Conservation (phyloP, 2,797 vertebrate species). For the Pogonophryne albipinna region DNA sequence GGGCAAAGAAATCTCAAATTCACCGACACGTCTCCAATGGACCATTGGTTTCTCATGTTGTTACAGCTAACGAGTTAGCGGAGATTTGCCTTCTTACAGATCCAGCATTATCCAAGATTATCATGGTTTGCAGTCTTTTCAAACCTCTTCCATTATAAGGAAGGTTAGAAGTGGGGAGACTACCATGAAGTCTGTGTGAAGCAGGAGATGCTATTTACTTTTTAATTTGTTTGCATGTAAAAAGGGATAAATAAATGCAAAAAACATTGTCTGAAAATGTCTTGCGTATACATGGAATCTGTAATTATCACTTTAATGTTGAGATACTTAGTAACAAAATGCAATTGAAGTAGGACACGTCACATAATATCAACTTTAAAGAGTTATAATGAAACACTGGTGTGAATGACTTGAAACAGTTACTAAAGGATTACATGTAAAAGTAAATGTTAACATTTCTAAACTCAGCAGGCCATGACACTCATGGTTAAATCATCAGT, state of each 20-base stretch:
- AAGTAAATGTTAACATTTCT: not conserved
- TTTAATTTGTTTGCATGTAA: conserved; percentile 3
- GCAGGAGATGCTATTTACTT: not conserved
- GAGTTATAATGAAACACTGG: not conserved
- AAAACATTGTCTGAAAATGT: not conserved
- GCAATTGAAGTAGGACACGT: not conserved
- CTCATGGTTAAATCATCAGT: not conserved
- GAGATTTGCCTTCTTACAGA: not conserved
- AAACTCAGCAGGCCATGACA: not conserved
- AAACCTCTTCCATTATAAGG: not conserved
- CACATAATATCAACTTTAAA: not conserved
- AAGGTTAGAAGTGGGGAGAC: not conserved
- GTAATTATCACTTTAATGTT: not conserved
- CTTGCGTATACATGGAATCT: not conserved
- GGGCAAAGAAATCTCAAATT: not conserved
- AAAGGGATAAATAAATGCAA: conserved; percentile 20
- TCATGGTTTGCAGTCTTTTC: not conserved
- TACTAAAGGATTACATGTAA: not conserved
- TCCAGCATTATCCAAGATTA: not conserved
- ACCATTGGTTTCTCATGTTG: not conserved
- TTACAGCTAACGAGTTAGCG: not conserved
- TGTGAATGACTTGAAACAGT: not conserved
- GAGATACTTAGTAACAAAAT: not conserved
- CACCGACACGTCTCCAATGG: not conserved
- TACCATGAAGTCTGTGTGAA: not conserved